These are phyloP conservation scores for Propithecus deckenii DNA, from an alignment of 2,797 vertebrate genomes.

Conservation along the genomic window DNA sequence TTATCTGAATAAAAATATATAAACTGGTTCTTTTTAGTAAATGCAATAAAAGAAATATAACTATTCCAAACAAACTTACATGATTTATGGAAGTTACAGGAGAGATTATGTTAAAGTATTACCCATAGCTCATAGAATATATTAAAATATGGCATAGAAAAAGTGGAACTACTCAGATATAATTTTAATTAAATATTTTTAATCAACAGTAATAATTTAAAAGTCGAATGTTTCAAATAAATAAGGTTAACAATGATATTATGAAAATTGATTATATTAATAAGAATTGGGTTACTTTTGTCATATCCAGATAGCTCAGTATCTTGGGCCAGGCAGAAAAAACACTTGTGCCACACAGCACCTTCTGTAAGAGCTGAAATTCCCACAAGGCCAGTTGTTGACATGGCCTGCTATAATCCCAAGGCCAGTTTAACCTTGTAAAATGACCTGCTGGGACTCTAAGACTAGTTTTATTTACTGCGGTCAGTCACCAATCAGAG, in stretches of 20 bases:
- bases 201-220: background rate
- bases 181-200: background rate
- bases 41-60: background rate
- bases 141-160: background rate
- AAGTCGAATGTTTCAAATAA: background rate
- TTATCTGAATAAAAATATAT: background rate
- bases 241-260: background rate
- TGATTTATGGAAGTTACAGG: background rate
- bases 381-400: no score
- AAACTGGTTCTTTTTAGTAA: background rate
- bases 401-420: no score
- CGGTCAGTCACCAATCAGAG: no score
- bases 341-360: no score
- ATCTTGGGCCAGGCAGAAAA: no score
- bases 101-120: background rate
- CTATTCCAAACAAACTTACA: background rate
- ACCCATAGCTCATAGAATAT: background rate
- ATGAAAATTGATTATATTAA: no score
- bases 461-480: no score
- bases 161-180: background rate
- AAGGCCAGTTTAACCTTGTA: no score
- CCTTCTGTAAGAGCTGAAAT: no score
- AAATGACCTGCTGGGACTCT: no score
- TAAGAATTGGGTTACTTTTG: no score
- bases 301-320: no score